These are phyloP conservation scores for Atta texana DNA, from an alignment of 1,140 invertebrate genomes.

Conservation along the genomic window DNA sequence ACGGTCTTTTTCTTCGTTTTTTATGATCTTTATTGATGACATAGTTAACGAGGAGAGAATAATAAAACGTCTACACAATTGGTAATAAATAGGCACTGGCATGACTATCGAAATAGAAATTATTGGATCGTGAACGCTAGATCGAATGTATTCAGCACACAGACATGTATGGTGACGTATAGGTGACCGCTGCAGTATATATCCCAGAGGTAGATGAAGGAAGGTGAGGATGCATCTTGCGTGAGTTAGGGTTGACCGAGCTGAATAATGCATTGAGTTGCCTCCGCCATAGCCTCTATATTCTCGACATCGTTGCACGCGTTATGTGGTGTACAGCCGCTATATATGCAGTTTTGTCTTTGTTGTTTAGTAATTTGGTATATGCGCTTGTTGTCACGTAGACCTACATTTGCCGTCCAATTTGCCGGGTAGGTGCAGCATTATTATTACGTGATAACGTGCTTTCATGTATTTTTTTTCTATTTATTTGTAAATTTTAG, in stretches of 20 bases:
- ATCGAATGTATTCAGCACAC: slow-evolving; percentile 24
- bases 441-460: not conserved
- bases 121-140: slow-evolving; percentile 36
- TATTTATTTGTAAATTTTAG: not conserved
- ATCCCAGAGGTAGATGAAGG: slow-evolving; percentile 69
- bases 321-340: slow-evolving; percentile 59
- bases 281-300: slow-evolving; percentile 78
- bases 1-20: not conserved
- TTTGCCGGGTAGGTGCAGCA: not conserved
- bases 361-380: slow-evolving; percentile 82
- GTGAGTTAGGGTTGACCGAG: slow-evolving; percentile 82
- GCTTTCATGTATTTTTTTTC: not conserved
- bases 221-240: slow-evolving; percentile 80
- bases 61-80: not conserved
- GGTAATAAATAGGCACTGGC: slow-evolving; percentile 1
- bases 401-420: slow-evolving; percentile 52
- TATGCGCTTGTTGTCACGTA: slow-evolving; percentile 73
- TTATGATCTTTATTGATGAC: not conserved
- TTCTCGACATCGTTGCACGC: slow-evolving; percentile 71
- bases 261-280: slow-evolving; percentile 83
- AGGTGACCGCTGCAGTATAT: slow-evolving; percentile 68
- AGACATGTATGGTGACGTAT: not conserved
- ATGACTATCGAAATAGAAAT: slow-evolving; percentile 67
- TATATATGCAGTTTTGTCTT: slow-evolving; percentile 80
- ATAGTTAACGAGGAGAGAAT: not conserved